Conservation (phyloP, 2,113 vertebrate genomes). For the Gobio gobio region DNA sequence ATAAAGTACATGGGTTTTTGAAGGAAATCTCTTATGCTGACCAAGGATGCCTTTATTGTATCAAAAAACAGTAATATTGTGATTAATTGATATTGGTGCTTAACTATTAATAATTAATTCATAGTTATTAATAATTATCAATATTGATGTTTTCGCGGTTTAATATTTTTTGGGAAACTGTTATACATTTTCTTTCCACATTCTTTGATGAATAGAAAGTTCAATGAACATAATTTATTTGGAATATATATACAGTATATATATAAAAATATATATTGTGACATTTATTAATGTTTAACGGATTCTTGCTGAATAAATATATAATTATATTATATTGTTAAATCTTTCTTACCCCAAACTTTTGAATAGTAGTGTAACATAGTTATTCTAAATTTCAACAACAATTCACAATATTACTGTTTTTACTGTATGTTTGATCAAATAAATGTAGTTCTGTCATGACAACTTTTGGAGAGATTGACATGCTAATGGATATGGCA, state of each 20-base stretch:
- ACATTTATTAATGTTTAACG: neutral
- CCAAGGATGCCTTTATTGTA: neutral
- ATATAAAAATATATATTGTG: no score
- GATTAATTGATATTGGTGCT: no score
- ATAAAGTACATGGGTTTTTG: neutral
- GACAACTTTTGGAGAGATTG: no score
- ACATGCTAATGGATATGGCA: no score
- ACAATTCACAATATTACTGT: no score
- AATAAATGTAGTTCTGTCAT: no score
- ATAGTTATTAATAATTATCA: no score
- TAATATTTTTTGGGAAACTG: neutral
- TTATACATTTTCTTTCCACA: neutral
- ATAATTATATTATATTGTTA: neutral
- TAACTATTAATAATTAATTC: no score
- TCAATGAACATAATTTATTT: neutral
- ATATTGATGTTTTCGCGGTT: neutral
- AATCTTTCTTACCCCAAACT: neutral
- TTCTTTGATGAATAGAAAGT: neutral
- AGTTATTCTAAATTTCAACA: no score
- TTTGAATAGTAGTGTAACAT: neutral
- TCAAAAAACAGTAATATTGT: neutral
- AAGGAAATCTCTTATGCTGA: neutral
- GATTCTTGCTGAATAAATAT: neutral
- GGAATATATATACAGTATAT: no score
- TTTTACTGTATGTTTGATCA: no score